A percentile compares a stretch with the other conserved stretches of the same genome.
Evolutionary conservation across 2,888 invertebrate genomes (phyloP).

Genomic region (Cheilosia grossa): DNA sequence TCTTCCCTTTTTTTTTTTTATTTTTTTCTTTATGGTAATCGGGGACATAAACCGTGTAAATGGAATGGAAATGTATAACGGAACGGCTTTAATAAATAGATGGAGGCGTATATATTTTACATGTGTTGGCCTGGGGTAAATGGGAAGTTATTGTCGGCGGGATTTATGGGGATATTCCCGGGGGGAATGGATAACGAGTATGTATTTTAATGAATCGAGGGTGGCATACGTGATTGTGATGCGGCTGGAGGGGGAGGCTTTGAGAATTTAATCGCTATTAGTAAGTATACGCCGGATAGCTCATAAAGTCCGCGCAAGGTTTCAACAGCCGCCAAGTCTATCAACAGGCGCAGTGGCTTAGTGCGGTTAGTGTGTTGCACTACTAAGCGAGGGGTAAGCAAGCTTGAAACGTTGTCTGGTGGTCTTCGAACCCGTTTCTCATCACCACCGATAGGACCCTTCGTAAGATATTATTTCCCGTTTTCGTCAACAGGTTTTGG

Average conservation of each 20-base stretch:
- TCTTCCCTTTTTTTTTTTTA: not conserved
- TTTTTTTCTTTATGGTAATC: slow-evolving; percentile 32
- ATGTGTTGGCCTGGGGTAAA: slow-evolving; percentile 9
- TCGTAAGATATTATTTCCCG: no score
- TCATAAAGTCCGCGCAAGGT: no score
- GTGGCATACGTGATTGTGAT: not conserved
- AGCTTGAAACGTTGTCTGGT: no score
- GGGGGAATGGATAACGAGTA: not conserved
- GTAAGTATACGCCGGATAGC: no score
- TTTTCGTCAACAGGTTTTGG: no score
- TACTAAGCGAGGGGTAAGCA: no score
- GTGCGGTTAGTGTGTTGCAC: no score
- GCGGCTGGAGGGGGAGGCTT: not conserved
- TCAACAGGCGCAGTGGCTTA: no score
- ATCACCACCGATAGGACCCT: no score
- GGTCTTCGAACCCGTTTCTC: no score
- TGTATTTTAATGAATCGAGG: not conserved
- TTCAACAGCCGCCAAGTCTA: no score
- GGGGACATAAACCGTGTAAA: slow-evolving; percentile 25
- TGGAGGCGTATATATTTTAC: not conserved
- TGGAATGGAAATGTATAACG: slow-evolving; percentile 36
- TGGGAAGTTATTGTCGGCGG: slow-evolving; percentile 22
- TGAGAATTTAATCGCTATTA: not conserved
- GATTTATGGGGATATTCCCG: slow-evolving; percentile 18
- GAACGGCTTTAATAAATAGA: slow-evolving; percentile 40